Conservation (phyloP, 1,140 invertebrate genomes). For the Drosophila ambigua region DNA sequence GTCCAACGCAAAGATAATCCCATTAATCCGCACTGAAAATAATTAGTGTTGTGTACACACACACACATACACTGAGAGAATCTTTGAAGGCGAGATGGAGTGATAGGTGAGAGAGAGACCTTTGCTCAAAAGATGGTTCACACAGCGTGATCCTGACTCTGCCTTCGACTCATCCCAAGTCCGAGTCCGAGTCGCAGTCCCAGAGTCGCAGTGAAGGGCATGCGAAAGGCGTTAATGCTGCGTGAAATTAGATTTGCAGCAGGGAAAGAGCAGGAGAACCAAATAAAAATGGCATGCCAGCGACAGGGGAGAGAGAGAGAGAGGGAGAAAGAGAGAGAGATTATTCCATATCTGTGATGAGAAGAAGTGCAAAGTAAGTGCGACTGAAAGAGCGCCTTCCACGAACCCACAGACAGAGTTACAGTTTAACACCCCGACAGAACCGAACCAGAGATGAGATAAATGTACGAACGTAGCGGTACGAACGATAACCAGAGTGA, state of each 20-base stretch:
- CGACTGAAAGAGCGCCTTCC: constrained; percentile 47
- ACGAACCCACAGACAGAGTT: constrained; percentile 64
- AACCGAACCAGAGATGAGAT: constrained; percentile 37
- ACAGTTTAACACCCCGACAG: constrained; percentile 82
- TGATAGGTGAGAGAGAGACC: constrained; percentile 9
- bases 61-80: constrained; percentile 14
- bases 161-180: neutral
- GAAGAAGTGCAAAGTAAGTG: constrained; percentile 39
- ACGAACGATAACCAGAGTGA: constrained; percentile 51
- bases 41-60: constrained; percentile 82
- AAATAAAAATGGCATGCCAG: constrained; percentile 49
- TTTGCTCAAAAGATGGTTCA: constrained; percentile 30
- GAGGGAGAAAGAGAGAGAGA: constrained; percentile 20
- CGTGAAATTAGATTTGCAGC: constrained; percentile 84
- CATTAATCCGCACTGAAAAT: constrained; percentile 83
- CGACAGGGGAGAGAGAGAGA: constrained; percentile 9
- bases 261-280: constrained; percentile 24
- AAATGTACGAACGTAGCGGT: constrained; percentile 31
- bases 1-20: constrained; percentile 76
- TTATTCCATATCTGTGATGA: constrained; percentile 21
- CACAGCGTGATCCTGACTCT: constrained; percentile 62
- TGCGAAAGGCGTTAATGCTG: constrained; percentile 82
- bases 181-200: too few species aligned
- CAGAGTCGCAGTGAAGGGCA: constrained; percentile 49
- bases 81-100: neutral